These are phyloP conservation scores for Poecilia velifera DNA, from an alignment of 2,797 vertebrate species.

Conservation along the genomic window DNA sequence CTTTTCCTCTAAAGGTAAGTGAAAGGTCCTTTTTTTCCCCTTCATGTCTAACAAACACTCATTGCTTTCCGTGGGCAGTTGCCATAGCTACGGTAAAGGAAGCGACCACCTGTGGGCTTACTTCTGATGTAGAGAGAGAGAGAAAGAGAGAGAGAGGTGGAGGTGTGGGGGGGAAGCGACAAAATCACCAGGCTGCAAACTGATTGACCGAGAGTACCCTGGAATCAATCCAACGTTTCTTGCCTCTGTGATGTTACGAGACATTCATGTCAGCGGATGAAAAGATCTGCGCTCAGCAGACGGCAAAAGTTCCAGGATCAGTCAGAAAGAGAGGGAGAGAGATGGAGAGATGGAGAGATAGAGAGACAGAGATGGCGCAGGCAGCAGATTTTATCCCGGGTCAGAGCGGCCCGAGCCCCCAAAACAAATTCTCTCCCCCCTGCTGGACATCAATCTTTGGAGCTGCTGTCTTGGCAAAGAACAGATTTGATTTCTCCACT, in stretches of 20 bases:
- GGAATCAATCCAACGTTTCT: conserved; percentile 65
- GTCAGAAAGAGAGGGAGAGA: conserved; percentile 32
- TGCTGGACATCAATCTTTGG: conserved; percentile 73
- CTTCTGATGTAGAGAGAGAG: conserved; percentile 59
- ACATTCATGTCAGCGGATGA: conserved; percentile 43
- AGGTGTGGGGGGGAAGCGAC: conserved; percentile 33
- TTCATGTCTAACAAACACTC: conserved; percentile 60
- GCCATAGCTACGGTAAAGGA: conserved; percentile 75
- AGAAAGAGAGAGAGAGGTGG: too few species aligned
- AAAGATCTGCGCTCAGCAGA: conserved; percentile 65
- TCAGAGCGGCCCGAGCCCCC: conserved; percentile 53
- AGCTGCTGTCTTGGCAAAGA: conserved; percentile 73
- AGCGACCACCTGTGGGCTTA: conserved; percentile 77
- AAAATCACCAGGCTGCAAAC: conserved; percentile 68
- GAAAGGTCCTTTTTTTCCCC: conserved; percentile 35
- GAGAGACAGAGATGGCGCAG: conserved; percentile 18
- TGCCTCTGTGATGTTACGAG: conserved; percentile 57
- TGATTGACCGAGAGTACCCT: conserved; percentile 63
- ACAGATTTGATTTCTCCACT: conserved; percentile 77
- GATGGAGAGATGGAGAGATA: too few species aligned
- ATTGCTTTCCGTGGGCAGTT: conserved; percentile 70
- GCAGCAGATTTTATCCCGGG: conserved; percentile 55
- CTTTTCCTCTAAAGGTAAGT: conserved; percentile 66
- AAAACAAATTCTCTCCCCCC: conserved; percentile 49
- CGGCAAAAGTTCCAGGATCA: conserved; percentile 43